Percentiles rank a stretch among this genome's conserved stretches.
Evolutionary conservation across 1,140 invertebrate species (phyloP).

Genomic region (Drosophila lini): DNA sequence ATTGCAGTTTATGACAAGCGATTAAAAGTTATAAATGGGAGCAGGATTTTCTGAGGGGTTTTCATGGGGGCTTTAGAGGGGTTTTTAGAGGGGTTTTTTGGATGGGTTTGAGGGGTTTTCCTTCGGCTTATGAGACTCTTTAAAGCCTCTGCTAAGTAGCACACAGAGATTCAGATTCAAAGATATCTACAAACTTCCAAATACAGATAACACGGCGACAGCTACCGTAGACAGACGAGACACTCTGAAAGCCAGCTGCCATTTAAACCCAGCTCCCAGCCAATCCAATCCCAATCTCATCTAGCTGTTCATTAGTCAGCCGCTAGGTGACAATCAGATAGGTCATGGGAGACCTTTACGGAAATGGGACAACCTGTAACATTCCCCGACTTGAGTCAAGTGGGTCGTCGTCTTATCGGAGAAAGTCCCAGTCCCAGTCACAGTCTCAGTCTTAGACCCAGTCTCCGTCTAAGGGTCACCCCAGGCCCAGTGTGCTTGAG

Average conservation of each 20-base stretch:
- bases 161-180: conserved; percentile 70
- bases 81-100: neutral
- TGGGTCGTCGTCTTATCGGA: conserved; percentile 50
- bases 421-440: conserved; percentile 19
- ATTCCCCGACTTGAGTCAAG: conserved; percentile 60
- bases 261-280: conserved; percentile 2
- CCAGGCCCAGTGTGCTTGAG: conserved; percentile 6
- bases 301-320: conserved; percentile 75
- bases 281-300: conserved; percentile 18
- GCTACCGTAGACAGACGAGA: conserved; percentile 53
- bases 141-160: conserved; percentile 68
- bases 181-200: conserved; percentile 57
- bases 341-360: conserved; percentile 42
- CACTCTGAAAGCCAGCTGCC: conserved; percentile 18
- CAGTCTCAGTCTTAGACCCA: no score
- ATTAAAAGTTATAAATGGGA: conserved; percentile 68
- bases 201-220: conserved; percentile 66
- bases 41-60: neutral
- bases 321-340: conserved; percentile 80
- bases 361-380: conserved; percentile 61
- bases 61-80: neutral
- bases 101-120: neutral
- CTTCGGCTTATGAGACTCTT: conserved; percentile 1
- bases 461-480: neutral
- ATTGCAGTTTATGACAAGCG: conserved; percentile 81